Evolutionary conservation across 2,797 vertebrate species (phyloP), one percentile per base, ranked within the genome.

Genomic region (Tapera naevia): DNA sequence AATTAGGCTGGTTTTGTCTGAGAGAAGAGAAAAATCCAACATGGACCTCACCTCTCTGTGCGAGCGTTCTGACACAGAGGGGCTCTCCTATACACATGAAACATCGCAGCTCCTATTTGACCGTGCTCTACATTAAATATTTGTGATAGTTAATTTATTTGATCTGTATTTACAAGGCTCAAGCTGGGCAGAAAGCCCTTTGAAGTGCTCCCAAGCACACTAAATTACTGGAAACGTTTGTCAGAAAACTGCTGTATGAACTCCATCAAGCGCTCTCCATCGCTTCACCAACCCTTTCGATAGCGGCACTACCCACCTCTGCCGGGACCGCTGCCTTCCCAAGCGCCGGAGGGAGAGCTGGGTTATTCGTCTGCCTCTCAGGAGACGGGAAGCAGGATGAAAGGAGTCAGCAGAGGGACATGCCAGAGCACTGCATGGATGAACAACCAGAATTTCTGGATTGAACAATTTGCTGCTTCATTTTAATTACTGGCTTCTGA

Each of bases 401-500:
- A 45, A 79, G 41, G 46, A 81, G n/a, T 13, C 45, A 33, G 62
- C 12, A 10, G 24, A 71, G 60, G 79, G 79, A 69, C 66, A 16
- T 0, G 48, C 56, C 88, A 73, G 74, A 46, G 58, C 21, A 18
- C 10, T 2, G 48, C 79, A 57, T 11, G 64, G 83, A 37, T 12
- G 41, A 87, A 46, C n/a, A 56, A 43, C 73, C 76, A 71, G 76
- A 25, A 25, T 35, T 75, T 88, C 87, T 90, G 94, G 8, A 43
- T 11, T 27, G 43, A 91, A 93, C 87, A 39, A 66, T 96, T 94
- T 91, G 88, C 89, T 91, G 21, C 82, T 90, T 84, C 74, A 70
- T 56, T 93, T 93, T 95, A 97, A 97, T 94, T 92, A 66, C 76
- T 80, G 74, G 66, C 95, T 93, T 91, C 94, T 92, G 91, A 92